phyloP scores from a whole-genome alignment of 2,888 invertebrate species.

The Heliconius charithonia region DNA sequence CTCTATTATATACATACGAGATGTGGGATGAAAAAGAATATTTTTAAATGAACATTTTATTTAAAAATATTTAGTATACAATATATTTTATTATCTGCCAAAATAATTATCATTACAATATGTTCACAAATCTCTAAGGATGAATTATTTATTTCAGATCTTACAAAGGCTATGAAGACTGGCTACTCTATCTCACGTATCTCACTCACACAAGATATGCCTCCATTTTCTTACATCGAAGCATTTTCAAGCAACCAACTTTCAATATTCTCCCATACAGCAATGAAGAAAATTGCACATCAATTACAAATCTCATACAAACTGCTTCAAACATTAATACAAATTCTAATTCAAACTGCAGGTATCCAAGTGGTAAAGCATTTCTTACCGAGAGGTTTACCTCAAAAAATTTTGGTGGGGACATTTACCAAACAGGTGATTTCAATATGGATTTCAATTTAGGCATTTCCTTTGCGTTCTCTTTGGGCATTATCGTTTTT shows the following conservation, averaged over 20 bases:
- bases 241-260: slow-evolving; percentile 85
- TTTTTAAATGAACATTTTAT: too few relatives aligned
- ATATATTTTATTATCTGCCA: too few relatives aligned
- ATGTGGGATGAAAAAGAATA: too few relatives aligned
- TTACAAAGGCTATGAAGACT: slow-evolving; percentile 90
- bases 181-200: slow-evolving; percentile 91
- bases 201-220: slow-evolving; percentile 91
- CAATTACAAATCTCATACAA: slow-evolving; percentile 81
- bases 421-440: slow-evolving; percentile 83
- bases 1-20: too few relatives aligned
- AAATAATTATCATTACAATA: background rate
- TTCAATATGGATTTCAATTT: slow-evolving; percentile 90
- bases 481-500: slow-evolving; percentile 90
- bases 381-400: slow-evolving; percentile 89
- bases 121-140: background rate
- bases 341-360: slow-evolving; percentile 84
- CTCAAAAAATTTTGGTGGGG: slow-evolving; percentile 80
- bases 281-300: slow-evolving; percentile 81
- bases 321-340: slow-evolving; percentile 76
- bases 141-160: slow-evolving; percentile 82
- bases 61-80: too few relatives aligned
- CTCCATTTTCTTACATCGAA: slow-evolving; percentile 88
- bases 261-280: slow-evolving; percentile 82
- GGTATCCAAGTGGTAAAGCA: slow-evolving; percentile 88
- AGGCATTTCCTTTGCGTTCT: slow-evolving; percentile 91